A percentile compares a stretch with the other conserved stretches of the same genome.
These are phyloP conservation scores for Spinibarbus caldwelli DNA, from an alignment of 2,797 vertebrate species.

Conservation along the genomic window DNA sequence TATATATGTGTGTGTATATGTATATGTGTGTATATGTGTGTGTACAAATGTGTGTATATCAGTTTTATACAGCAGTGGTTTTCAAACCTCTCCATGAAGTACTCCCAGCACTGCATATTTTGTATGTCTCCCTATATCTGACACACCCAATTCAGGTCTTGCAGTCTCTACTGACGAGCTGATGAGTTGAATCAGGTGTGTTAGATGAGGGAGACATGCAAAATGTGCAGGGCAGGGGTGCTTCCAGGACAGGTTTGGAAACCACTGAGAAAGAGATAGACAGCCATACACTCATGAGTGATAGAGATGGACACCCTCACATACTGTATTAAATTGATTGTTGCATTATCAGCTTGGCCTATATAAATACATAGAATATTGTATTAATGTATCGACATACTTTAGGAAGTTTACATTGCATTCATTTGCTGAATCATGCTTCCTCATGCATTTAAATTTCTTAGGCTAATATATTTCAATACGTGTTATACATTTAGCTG, in stretches of 20 bases:
- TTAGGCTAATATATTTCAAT: neutral
- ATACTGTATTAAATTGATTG: neutral
- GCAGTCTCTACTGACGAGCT: too few species aligned
- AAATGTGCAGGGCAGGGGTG: too few species aligned
- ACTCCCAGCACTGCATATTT: too few species aligned
- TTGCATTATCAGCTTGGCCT: neutral
- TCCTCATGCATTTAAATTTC: neutral
- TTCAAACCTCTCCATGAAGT: too few species aligned
- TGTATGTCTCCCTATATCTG: too few species aligned
- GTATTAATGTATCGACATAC: neutral
- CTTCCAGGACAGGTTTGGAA: too few species aligned
- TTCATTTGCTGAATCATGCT: neutral
- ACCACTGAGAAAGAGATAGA: neutral
- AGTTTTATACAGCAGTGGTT: neutral
- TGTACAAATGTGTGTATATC: constrained; percentile 54
- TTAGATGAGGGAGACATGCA: too few species aligned
- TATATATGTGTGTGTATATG: constrained; percentile 21
- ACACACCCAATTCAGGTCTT: too few species aligned
- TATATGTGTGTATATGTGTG: constrained; percentile 52
- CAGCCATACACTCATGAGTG: neutral
- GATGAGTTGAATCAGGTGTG: too few species aligned
- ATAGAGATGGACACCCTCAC: neutral
- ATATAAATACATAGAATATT: neutral
- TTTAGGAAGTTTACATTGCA: neutral
- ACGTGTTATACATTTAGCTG: neutral